Evolutionary conservation across 2,113 vertebrate genomes (phyloP).

Genomic region (Pogona vitticeps): DNA sequence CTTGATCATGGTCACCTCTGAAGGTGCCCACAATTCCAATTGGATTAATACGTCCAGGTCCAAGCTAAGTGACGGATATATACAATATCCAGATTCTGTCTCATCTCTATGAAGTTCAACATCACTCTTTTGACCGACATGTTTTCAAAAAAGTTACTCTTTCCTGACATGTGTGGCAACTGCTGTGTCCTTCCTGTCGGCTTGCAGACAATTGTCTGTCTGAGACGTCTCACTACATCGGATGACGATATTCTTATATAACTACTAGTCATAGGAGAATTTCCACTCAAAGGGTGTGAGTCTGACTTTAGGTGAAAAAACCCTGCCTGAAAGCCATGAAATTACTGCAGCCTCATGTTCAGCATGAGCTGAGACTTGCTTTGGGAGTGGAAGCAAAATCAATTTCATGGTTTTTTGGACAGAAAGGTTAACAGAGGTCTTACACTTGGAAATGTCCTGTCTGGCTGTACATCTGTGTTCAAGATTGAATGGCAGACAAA

Average conservation of each 20-base stretch:
- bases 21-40: not conserved
- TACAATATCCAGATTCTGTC: not conserved
- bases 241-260: not conserved
- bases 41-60: not conserved
- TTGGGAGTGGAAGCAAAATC: constrained; percentile 16
- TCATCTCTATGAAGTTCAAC: not conserved
- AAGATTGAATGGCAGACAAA: not conserved
- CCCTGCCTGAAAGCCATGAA: not conserved
- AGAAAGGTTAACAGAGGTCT: not conserved
- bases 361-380: constrained; percentile 1
- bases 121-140: not conserved
- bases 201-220: not conserved
- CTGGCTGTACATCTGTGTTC: not conserved
- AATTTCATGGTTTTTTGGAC: not conserved
- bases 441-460: not conserved
- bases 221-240: not conserved
- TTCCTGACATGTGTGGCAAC: not conserved
- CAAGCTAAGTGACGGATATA: not conserved
- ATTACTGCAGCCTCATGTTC: not conserved
- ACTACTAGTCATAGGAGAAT: constrained; percentile 9
- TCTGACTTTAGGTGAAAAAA: not conserved
- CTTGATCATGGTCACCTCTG: not conserved
- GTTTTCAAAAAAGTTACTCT: not conserved
- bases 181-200: not conserved
- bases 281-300: constrained; percentile 8